A percentile compares a stretch with the other conserved stretches of the same genome.
Conservation (phyloP, 2,113 vertebrate genomes). For the Redunca redunca region DNA sequence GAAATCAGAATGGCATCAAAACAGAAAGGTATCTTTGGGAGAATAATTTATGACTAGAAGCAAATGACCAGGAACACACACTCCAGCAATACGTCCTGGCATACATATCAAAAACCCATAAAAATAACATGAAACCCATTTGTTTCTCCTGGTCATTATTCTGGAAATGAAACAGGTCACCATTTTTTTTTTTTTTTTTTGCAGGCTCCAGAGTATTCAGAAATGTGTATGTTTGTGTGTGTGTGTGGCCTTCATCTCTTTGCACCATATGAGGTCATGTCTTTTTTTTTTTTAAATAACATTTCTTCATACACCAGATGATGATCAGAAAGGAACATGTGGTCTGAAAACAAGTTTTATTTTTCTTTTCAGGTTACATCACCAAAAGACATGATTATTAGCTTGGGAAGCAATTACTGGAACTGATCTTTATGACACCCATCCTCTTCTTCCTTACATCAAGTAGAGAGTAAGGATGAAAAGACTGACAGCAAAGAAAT, state of each 20-base stretch:
- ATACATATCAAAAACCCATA: not conserved
- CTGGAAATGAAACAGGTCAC: not conserved
- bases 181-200: not conserved
- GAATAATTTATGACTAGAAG: not conserved
- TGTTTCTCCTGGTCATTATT: not conserved
- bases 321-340: not conserved
- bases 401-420: not conserved
- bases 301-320: not conserved
- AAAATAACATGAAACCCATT: not conserved
- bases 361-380: not conserved
- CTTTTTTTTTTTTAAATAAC: not conserved
- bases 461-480: not conserved
- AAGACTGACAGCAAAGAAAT: not conserved
- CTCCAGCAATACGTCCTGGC: not conserved
- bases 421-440: not conserved
- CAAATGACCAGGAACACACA: not conserved
- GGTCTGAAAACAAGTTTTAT: not conserved
- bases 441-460: rapidly evolving
- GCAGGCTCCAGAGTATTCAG: not conserved
- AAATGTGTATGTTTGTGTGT: not conserved
- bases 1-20: not conserved
- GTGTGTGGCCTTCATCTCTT: not conserved
- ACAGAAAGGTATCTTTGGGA: not conserved
- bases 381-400: not conserved
- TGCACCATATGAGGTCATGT: not conserved